Evolutionary conservation across 2,113 vertebrate species (phyloP).

Genomic region (Plestiodon gilberti): DNA sequence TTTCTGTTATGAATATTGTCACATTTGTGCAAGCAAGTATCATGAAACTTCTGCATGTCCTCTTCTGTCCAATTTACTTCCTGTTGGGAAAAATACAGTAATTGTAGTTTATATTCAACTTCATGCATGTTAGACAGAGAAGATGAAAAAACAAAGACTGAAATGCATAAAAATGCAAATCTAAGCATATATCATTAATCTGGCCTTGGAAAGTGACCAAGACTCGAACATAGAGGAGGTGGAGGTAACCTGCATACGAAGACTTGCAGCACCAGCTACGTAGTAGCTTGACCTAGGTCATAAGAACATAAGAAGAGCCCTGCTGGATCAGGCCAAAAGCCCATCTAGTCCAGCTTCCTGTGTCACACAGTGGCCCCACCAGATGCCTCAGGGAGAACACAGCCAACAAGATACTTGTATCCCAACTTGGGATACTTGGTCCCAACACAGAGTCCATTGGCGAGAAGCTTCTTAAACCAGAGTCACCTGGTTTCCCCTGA

Average conservation of each 20-base stretch:
- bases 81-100: background rate
- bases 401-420: no score
- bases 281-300: no score
- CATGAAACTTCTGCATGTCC: background rate
- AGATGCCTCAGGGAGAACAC: no score
- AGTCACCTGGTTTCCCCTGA: background rate
- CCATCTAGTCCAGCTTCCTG: no score
- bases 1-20: background rate
- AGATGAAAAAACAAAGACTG: background rate
- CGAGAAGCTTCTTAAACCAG: background rate
- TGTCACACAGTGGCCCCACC: no score
- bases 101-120: background rate
- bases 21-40: background rate
- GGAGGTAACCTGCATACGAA: background rate
- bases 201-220: no score
- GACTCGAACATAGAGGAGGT: background rate
- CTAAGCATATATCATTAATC: no score
- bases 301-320: no score
- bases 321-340: no score
- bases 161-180: background rate
- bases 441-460: background rate
- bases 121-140: no score
- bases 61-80: background rate
- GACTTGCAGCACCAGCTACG: background rate
- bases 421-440: no score